phyloP scores from a whole-genome alignment of 1,140 invertebrate species.

The Homarus americanus region DNA sequence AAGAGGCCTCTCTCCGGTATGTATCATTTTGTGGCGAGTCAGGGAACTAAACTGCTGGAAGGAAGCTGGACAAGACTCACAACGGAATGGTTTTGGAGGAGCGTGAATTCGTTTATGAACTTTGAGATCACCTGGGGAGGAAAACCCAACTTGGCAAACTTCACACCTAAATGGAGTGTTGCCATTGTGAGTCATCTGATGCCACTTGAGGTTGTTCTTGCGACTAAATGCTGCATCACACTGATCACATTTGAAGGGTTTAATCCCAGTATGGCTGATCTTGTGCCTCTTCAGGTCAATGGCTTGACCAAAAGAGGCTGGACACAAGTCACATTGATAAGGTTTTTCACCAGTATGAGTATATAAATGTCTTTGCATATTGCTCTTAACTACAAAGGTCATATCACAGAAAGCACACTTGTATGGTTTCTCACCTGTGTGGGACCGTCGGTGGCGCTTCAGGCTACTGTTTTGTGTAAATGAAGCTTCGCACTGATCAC shows the following conservation, averaged over 20 bases:
- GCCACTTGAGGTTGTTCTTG: conserved; percentile 74
- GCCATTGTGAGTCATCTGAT: conserved; percentile 72
- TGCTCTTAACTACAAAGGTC: conserved; percentile 75
- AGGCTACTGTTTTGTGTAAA: conserved; percentile 74
- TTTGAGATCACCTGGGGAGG: conserved; percentile 77
- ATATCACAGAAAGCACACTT: conserved; percentile 76
- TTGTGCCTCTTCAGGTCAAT: conserved; percentile 74
- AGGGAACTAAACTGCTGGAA: conserved; percentile 71
- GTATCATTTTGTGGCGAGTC: conserved; percentile 73
- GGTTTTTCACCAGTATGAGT: conserved; percentile 76
- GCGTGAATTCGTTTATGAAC: conserved; percentile 79
- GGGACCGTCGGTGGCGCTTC: conserved; percentile 73
- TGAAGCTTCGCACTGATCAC: conserved; percentile 79
- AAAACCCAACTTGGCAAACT: conserved; percentile 73
- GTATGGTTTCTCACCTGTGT: conserved; percentile 77
- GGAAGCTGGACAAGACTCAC: conserved; percentile 78
- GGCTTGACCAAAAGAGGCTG: conserved; percentile 79
- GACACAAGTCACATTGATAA: conserved; percentile 80
- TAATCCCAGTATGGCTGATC: conserved; percentile 75
- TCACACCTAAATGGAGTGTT: conserved; percentile 72
- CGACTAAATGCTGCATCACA: conserved; percentile 74
- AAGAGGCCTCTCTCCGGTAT: conserved; percentile 72
- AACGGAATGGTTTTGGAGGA: conserved; percentile 80
- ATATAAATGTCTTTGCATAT: conserved; percentile 76
- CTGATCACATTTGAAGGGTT: conserved; percentile 74